These are phyloP conservation scores for Subacronicta megacephala DNA, from an alignment of 2,888 invertebrate species.

Conservation along the genomic window DNA sequence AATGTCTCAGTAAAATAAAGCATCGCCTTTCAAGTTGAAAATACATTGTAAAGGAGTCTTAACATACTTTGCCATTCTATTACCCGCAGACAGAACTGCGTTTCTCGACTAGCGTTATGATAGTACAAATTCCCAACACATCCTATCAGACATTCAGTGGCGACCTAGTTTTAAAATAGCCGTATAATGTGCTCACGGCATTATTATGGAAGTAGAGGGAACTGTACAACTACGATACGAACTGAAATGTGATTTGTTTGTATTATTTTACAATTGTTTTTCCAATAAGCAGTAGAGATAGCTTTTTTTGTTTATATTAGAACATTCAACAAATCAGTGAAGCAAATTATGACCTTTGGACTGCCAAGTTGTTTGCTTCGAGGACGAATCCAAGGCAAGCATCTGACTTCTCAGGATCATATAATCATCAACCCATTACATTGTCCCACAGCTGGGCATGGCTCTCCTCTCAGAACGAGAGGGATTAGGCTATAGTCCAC, in stretches of 20 bases:
- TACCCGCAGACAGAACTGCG: neutral
- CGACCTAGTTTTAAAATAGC: conserved; percentile 40
- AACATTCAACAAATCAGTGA: too few relatives aligned
- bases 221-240: neutral
- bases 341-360: too few relatives aligned
- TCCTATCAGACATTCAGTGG: conserved; percentile 40
- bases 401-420: too few relatives aligned
- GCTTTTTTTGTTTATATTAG: neutral
- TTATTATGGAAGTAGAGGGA: conserved; percentile 22
- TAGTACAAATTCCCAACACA: conserved; percentile 21
- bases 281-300: neutral
- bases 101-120: conserved; percentile 18
- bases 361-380: too few relatives aligned
- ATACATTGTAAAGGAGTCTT: neutral
- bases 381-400: too few relatives aligned
- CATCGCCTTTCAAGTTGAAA: too few relatives aligned
- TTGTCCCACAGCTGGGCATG: too few relatives aligned
- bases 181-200: conserved; percentile 23
- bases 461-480: too few relatives aligned
- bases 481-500: too few relatives aligned
- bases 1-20: too few relatives aligned
- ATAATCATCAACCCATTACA: too few relatives aligned
- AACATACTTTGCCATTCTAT: neutral
- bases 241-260: neutral
- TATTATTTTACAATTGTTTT: neutral